Percentiles rank a stretch among this genome's conserved stretches.
phyloP scores from a whole-genome alignment of 2,797 vertebrate species.

The Mus minutoides region DNA sequence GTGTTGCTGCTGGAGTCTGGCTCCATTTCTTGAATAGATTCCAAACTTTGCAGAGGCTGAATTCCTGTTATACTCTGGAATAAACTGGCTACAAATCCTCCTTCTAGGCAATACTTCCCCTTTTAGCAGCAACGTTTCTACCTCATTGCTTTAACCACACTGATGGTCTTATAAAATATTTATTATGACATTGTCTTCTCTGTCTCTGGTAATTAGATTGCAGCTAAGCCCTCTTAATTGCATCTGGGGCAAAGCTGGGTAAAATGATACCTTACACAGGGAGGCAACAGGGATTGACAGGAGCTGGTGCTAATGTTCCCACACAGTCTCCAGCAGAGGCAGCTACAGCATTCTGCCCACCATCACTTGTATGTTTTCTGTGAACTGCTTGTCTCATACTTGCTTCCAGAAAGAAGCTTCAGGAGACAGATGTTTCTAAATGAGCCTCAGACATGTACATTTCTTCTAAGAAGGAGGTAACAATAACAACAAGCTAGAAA shows the following conservation, averaged over 20 bases:
- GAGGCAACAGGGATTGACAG: not conserved
- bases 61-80: not conserved
- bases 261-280: slow-evolving; percentile 27
- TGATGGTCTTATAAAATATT: slow-evolving; percentile 60
- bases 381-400: slow-evolving; percentile 13
- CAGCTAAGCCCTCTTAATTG: slow-evolving; percentile 36
- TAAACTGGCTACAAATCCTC: slow-evolving; percentile 25
- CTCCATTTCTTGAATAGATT: not conserved
- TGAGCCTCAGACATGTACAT: not conserved
- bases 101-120: slow-evolving; percentile 13
- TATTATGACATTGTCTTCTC: slow-evolving; percentile 55
- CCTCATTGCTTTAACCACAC: slow-evolving; percentile 56
- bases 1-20: not conserved
- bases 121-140: not conserved
- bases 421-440: not conserved
- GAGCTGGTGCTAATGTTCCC: not conserved
- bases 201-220: slow-evolving; percentile 38
- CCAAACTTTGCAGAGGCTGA: not conserved
- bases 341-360: not conserved
- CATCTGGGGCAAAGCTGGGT: slow-evolving; percentile 40
- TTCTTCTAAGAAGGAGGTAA: not conserved
- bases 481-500: not conserved
- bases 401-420: slow-evolving; percentile 44
- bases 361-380: not conserved
- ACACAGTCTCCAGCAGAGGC: slow-evolving; percentile 5